Evolutionary conservation across 2,888 invertebrate species (phyloP).

Genomic region (Conomelus anceps): DNA sequence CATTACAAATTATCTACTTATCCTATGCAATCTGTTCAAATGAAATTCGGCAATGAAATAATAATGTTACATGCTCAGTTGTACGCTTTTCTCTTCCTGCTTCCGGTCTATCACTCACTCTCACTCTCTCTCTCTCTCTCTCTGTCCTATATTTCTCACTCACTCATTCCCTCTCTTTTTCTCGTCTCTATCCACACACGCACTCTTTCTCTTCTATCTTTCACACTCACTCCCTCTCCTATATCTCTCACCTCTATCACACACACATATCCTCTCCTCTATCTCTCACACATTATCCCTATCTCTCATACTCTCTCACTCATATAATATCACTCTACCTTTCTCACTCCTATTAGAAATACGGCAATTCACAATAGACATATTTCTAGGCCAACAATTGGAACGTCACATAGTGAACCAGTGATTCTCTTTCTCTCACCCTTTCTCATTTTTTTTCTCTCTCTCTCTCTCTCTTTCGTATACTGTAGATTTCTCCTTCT

Average conservation of each 20-base stretch:
- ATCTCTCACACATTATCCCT: conserved; percentile 4
- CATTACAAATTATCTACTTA: not conserved
- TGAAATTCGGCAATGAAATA: not conserved
- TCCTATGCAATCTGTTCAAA: not conserved
- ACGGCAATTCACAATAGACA: not conserved
- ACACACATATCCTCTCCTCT: too few relatives aligned
- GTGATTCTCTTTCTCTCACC: conserved; percentile 12
- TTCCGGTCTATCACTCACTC: conserved; percentile 6
- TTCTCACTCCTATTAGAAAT: not conserved
- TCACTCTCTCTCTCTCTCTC: conserved; percentile 4
- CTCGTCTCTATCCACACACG: conserved; percentile 12
- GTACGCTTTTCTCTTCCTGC: conserved; percentile 14
- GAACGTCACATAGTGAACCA: not conserved
- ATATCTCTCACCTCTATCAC: too few relatives aligned
- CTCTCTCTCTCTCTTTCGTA: conserved; percentile 24
- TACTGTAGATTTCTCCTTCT: conserved; percentile 18
- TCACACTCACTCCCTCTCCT: conserved; percentile 18
- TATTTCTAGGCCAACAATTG: not conserved
- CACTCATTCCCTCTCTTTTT: conserved; percentile 14
- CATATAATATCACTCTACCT: conserved; percentile 18
- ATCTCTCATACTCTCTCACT: conserved; percentile 23
- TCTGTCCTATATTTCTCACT: not conserved
- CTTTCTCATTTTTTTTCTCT: conserved; percentile 7
- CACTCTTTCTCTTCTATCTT: conserved; percentile 21
- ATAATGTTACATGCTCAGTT: not conserved